Conservation (phyloP, 2,888 invertebrate species). For the Andrena camellia region DNA sequence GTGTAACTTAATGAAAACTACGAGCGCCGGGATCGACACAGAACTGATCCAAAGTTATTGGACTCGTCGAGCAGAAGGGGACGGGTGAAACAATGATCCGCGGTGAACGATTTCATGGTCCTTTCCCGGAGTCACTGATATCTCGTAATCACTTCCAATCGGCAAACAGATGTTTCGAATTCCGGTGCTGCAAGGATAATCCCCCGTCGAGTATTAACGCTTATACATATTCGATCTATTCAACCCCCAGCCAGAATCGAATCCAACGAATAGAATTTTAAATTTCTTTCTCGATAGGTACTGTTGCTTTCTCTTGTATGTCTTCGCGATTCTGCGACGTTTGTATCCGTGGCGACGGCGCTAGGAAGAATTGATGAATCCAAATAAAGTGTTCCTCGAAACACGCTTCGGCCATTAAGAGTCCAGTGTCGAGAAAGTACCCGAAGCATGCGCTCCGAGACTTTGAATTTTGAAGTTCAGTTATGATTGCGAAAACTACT, state of each 20-base stretch:
- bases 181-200: background rate
- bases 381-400: conserved; percentile 6
- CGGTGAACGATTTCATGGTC: background rate
- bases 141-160: background rate
- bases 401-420: conserved; percentile 14
- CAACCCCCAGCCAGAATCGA: conserved; percentile 1
- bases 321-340: background rate
- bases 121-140: background rate
- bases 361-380: background rate
- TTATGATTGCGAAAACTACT: background rate
- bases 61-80: conserved; percentile 10
- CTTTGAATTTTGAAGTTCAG: background rate
- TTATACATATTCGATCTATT: conserved; percentile 1
- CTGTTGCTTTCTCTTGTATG: background rate
- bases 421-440: background rate
- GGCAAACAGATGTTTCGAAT: conserved; percentile 8
- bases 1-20: conserved; percentile 73
- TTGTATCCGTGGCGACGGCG: background rate
- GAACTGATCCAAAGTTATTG: conserved; percentile 54
- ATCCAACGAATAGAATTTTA: conserved; percentile 10
- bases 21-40: conserved; percentile 56
- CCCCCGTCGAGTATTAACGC: background rate
- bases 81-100: background rate
- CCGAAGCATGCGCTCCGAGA: background rate
- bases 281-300: background rate